Evolutionary conservation across 1,140 invertebrate species (phyloP), one percentile per base, ranked within the genome.

Genomic region (Coptotermes formosanus): DNA sequence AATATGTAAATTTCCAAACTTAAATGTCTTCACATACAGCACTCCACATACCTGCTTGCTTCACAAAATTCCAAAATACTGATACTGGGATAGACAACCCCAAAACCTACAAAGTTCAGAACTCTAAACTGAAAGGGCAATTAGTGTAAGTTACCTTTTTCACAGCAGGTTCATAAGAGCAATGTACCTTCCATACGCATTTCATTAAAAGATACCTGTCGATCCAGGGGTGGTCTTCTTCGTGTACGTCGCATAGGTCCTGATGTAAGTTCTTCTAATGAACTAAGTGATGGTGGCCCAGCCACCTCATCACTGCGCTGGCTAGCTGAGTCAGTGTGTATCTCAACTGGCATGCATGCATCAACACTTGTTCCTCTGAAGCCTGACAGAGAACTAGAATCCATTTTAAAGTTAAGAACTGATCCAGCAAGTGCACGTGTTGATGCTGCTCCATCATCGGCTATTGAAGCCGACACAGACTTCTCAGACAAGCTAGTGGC

Each of bases 371-470:
- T 48, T 52, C 83, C 83, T n/a, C 83, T 48, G 52, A 59, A 75
- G 55, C 82, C 75, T 14, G 52, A 81, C 48, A 85, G 85, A 32
- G 87, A 48, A 55, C 82, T 75, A 44, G 84, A 88, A 88, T 88
- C 90, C 89, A 93, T 92, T 92, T 94, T 95, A 89, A 95, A 95
- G 88, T 95, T 95, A 32, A 95, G 90, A 87, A 96, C 93, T 25
- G 96, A 97, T 16, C 96, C 96, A 82, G 96, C 95, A 81, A 96
- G 90, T 45, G 95, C 96, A 88, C 94, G 92, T 0, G 95, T 96
- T 43, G 95, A 96, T 14, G 95, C 94, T 12, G 92, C 93, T 30
- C 94, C 93, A 90, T 95, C 94, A 89, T 95, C 94, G 82, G 93
- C 92, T 75, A 94, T 91, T 59, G 93, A 94, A 64, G 93, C 91